Percentiles rank a stretch among this genome's conserved stretches.
Evolutionary conservation across 2,888 invertebrate species (phyloP).

Genomic region (Drosophila cyrtoloma): DNA sequence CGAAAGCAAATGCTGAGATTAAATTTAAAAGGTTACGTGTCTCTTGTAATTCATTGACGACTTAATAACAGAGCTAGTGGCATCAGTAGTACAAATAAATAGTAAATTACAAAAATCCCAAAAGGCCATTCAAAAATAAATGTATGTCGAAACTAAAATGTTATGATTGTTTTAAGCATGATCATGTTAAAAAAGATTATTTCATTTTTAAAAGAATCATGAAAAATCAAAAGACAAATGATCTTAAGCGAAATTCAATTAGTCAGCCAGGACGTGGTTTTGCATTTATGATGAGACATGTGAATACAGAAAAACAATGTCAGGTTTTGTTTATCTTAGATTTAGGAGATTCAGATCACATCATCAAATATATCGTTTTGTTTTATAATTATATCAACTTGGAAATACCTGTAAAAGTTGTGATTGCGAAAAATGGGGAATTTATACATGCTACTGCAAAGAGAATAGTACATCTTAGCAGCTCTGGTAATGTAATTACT

Average conservation of each 20-base stretch:
- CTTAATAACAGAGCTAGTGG: neutral
- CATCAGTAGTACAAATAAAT: too few relatives aligned
- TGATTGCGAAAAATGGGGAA: neutral
- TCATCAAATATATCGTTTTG: neutral
- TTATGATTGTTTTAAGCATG: too few relatives aligned
- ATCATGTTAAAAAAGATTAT: too few relatives aligned
- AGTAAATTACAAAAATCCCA: too few relatives aligned
- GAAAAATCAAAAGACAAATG: too few relatives aligned
- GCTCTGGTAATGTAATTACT: neutral
- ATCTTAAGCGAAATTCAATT: too few relatives aligned
- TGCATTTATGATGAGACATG: too few relatives aligned
- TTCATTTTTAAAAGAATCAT: too few relatives aligned
- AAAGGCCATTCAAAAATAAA: too few relatives aligned
- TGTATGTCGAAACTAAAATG: too few relatives aligned
- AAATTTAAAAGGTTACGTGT: neutral
- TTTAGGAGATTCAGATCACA: neutral
- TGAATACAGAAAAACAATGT: neutral
- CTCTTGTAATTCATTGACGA: neutral
- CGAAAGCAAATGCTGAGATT: neutral
- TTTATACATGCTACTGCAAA: neutral
- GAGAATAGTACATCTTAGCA: neutral
- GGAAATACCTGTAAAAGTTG: neutral
- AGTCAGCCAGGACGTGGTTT: too few relatives aligned
- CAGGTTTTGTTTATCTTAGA: neutral
- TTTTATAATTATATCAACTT: neutral